These are phyloP conservation scores for Sebastes hopkinsi DNA, from an alignment of 2,797 vertebrate species.

Conservation along the genomic window DNA sequence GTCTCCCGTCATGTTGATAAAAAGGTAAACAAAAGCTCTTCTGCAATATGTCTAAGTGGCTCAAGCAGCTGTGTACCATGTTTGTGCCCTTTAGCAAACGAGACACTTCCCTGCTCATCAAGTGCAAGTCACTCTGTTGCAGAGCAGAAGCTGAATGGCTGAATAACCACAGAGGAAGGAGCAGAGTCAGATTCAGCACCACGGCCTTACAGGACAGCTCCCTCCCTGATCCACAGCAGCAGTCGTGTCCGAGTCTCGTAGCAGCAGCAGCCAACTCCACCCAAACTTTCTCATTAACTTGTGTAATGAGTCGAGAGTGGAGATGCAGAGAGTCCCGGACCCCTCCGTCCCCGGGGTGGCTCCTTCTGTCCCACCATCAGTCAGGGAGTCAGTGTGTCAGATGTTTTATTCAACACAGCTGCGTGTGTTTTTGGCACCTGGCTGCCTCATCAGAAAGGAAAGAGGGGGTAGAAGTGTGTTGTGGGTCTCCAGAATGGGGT, in stretches of 20 bases:
- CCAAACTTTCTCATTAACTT: conserved; percentile 65
- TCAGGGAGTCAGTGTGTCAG: conserved; percentile 71
- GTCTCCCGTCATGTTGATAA: neutral
- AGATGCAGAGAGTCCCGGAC: conserved; percentile 29
- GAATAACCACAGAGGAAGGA: neutral
- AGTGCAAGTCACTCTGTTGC: neutral
- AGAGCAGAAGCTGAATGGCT: conserved; percentile 6
- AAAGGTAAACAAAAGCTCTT: neutral
- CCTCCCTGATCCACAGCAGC: neutral
- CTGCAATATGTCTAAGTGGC: neutral
- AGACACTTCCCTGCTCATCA: neutral
- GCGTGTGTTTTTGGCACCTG: conserved; percentile 68
- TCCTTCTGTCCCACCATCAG: conserved; percentile 68
- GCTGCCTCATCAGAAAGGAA: conserved; percentile 43
- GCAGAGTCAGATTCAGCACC: conserved; percentile 38
- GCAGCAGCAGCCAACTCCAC: conserved; percentile 5
- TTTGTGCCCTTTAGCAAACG: neutral
- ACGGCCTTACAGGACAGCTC: conserved; percentile 43
- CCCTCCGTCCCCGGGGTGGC: conserved; percentile 32
- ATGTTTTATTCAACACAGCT: conserved; percentile 75
- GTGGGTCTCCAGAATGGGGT: conserved; percentile 58
- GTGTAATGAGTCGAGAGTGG: conserved; percentile 59
- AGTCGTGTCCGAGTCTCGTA: neutral
- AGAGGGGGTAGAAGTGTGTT: neutral
- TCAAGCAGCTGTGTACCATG: neutral